Base-by-base conservation (phyloP, 2,888 invertebrate genomes). In the Stictocephala bisonia region DNA sequence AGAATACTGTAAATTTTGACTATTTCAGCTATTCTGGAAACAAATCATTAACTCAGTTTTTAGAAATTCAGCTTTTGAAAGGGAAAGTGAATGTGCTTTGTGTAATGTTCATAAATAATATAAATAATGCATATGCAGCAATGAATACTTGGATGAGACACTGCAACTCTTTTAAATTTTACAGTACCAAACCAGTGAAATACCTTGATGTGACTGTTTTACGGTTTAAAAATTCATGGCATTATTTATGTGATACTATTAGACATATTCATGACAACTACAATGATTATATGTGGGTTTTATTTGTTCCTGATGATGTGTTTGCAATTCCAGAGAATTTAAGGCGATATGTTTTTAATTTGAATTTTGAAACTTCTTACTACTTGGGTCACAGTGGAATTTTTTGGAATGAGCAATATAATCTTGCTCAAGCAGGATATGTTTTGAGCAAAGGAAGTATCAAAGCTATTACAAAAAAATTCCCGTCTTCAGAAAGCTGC, bases 271-370 rank as follows among this genome's bases (percentile, higher is more conserved):
- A 83, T 82, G 64, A 64, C 0, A 75, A 77, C 18, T 76, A 79
- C 15, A 58, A 74, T 13, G 81, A 18, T 82, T 84, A 79, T 74
- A 82, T 18, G 82, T 89, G 89, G 89, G 79, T 85, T n/a, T 81
- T 89, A 60, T 84, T 88, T 79, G 84, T 87, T 0, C 85, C 85
- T 74, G 88, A 89, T 77, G 85, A 87, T 75, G 86, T 86, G 20
- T 86, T 87, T 82, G 86, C 86, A 6, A 82, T 89, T 56, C 82
- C 86, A 15, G 88, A 89, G 80, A 89, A 89, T 82, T 81, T 88
- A 60, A 82, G 88, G 66, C 83, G 84, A 75, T 83, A 86, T 73
- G 81, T 88, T 1, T 51, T 69, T 11, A 40, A 51, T 27, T 80
- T 86, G 74, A 81, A 87, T 80, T 79, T 82, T 40, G 81, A 82